Conservation (phyloP, 2,888 invertebrate species). For the Chaetogeoica ovagalla region DNA sequence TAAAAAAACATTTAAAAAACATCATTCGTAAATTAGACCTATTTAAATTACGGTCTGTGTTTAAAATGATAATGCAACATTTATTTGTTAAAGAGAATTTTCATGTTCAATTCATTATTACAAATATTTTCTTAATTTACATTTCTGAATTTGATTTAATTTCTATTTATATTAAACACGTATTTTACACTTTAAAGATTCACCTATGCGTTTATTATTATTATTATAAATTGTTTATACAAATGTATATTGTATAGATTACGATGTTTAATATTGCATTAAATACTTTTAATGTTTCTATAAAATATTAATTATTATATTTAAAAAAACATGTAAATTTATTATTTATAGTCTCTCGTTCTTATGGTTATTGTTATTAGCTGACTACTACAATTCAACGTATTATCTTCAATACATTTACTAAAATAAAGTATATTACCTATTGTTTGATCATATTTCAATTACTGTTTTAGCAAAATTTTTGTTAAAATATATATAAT, state of each 20-base stretch:
- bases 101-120: background rate
- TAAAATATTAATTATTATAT: background rate
- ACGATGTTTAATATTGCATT: too few relatives aligned
- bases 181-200: too few relatives aligned
- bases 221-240: too few relatives aligned
- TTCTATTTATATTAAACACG: too few relatives aligned
- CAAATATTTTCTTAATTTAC: background rate
- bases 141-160: background rate
- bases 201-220: too few relatives aligned
- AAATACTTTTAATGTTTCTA: background rate
- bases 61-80: background rate
- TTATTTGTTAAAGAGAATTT: background rate
- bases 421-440: background rate
- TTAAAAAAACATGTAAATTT: background rate
- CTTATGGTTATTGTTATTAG: conserved; percentile 11
- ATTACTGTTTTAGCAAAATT: too few relatives aligned
- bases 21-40: background rate
- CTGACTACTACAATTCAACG: background rate
- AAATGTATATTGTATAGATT: too few relatives aligned
- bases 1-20: too few relatives aligned
- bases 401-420: background rate
- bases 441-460: too few relatives aligned
- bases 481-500: too few relatives aligned
- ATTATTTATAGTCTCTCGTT: conserved; percentile 9
- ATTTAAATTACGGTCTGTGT: background rate